Conservation (phyloP, 2,113 vertebrate genomes). For the Potamarius usumacintae region DNA sequence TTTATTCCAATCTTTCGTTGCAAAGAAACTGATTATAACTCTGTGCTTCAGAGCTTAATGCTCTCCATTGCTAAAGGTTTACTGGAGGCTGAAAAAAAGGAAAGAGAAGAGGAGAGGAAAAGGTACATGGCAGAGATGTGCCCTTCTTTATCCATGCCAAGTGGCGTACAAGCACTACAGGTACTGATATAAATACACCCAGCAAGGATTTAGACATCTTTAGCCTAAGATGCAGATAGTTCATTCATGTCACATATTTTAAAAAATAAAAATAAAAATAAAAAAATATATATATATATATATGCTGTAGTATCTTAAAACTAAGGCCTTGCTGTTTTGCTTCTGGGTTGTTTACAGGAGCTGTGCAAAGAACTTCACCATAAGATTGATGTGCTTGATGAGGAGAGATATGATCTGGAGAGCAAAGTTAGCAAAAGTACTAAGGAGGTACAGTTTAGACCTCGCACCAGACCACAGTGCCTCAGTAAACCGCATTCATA, state of each 20-base stretch:
- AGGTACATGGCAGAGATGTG: conserved; percentile 85
- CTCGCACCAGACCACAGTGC: neutral
- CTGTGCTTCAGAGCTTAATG: conserved; percentile 86
- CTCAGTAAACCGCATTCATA: neutral
- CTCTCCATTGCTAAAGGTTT: conserved; percentile 86
- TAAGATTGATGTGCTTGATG: conserved; percentile 85
- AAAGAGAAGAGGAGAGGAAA: conserved; percentile 77
- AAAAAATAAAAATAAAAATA: no score
- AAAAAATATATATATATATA: neutral
- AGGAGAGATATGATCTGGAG: conserved; percentile 91
- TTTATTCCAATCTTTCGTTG: neutral
- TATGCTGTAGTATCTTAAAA: neutral
- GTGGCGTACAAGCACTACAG: conserved; percentile 84
- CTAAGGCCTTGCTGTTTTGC: neutral
- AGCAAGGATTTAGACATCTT: neutral
- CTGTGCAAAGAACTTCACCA: conserved; percentile 86
- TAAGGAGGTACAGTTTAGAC: conserved; percentile 81
- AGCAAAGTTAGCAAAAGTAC: conserved; percentile 80
- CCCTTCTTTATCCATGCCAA: conserved; percentile 76
- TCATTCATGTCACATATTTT: neutral
- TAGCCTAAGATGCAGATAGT: neutral
- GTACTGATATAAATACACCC: conserved; percentile 61
- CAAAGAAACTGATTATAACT: neutral
- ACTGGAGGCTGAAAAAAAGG: conserved; percentile 81
- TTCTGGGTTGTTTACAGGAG: conserved; percentile 72